These are phyloP conservation scores for Lomographa bimaculata DNA, from an alignment of 2,888 invertebrate genomes.

Conservation along the genomic window DNA sequence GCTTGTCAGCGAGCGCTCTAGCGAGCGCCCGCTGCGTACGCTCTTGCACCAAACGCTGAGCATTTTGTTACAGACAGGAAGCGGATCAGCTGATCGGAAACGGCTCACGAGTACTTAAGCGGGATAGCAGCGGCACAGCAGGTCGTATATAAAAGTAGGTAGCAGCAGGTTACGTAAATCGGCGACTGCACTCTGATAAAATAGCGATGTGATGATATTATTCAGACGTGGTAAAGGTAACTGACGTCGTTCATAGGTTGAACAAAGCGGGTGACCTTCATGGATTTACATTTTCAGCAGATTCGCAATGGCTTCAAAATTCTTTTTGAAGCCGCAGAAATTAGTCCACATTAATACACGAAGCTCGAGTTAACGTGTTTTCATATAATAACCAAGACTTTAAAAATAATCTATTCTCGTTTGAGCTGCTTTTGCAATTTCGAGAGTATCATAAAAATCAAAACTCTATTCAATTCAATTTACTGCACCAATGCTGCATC, in stretches of 20 bases:
- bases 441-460: too few relatives aligned
- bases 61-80: conserved; percentile 44
- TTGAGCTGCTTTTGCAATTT: too few relatives aligned
- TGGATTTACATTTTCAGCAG: conserved; percentile 71
- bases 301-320: conserved; percentile 49
- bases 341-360: too few relatives aligned
- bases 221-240: conserved; percentile 25
- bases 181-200: conserved; percentile 14
- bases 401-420: too few relatives aligned
- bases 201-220: conserved; percentile 16
- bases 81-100: conserved; percentile 18
- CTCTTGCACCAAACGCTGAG: conserved; percentile 48
- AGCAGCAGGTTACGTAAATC: conserved; percentile 44
- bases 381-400: too few relatives aligned
- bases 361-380: too few relatives aligned
- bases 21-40: conserved; percentile 85
- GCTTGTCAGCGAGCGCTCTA: conserved; percentile 75
- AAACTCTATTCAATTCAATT: too few relatives aligned
- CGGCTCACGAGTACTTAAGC: too few relatives aligned
- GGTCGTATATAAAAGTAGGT: too few relatives aligned
- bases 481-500: too few relatives aligned
- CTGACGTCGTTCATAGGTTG: conserved; percentile 34
- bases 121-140: too few relatives aligned
- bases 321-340: too few relatives aligned
- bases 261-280: conserved; percentile 57